Base-by-base conservation (phyloP, 2,113 vertebrate genomes). In the Rhegmatorhina hoffmannsi region DNA sequence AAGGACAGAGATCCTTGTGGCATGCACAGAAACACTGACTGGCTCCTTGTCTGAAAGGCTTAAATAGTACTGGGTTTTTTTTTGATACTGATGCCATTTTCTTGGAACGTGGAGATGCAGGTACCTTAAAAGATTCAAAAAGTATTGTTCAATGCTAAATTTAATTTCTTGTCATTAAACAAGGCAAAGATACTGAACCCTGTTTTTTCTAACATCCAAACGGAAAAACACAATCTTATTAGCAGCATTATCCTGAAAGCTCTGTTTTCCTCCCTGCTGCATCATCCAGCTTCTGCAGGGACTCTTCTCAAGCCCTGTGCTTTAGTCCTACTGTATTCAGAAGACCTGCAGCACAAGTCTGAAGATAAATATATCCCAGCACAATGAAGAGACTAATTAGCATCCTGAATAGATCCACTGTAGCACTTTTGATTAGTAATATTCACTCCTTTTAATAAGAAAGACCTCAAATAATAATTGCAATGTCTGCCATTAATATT, bases 211-310 rank as follows among this genome's bases (percentile, higher is more conserved):
- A 75, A 56, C 6, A 20, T 79, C 74, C 58, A 83, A 95, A 87
- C 0, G 1, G 89, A 94, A 92, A 91, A 91, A 13, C 33, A 74
- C 44, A 95, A 82, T 83, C 74, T 94, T 62, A 89, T 92, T 87
- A 95, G 73, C 26, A 92, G 62, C 84, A 85, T 87, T 93, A 93
- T 46, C 52, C 69, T 94, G 76, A 93, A 93, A 95, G 92, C 62
- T 91, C 74, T 82, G 56, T 58, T 85, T 93, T 73, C 63, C 34
- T 94, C 56, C 38, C 36, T 89, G 83, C 44, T 89, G 79, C 73
- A 79, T 87, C 82, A 92, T 36, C 40, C 52, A 95, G 56, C 52
- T 92, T 78, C 84, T 92, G 77, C 13, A 85, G 34, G 60, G 91
- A 77, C 67, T 46, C 40, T 70, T 81, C 59, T 68, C 44, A 43